Conservation (phyloP, 2,888 invertebrate species). For the Bibio marci region DNA sequence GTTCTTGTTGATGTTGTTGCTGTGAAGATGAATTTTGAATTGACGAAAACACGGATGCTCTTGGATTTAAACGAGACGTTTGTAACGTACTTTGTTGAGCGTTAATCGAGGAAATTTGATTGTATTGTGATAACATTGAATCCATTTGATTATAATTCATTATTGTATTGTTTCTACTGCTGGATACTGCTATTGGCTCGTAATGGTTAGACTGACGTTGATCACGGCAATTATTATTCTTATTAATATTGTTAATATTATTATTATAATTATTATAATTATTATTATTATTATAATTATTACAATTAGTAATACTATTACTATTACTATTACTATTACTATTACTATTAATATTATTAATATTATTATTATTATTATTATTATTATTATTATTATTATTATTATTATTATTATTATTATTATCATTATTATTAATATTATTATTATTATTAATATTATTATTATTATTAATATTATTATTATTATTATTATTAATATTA, state of each 20-base stretch:
- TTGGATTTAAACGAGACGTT: constrained; percentile 57
- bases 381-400: too few species aligned
- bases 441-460: too few species aligned
- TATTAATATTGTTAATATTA: neutral
- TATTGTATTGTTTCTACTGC: neutral
- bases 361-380: constrained; percentile 8
- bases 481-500: too few species aligned
- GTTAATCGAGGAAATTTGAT: too few species aligned
- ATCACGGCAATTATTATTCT: neutral
- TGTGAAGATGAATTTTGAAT: constrained; percentile 1
- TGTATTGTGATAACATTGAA: constrained; percentile 12
- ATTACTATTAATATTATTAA: constrained; percentile 1
- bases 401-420: too few species aligned
- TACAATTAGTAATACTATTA: constrained; percentile 9
- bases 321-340: too few species aligned
- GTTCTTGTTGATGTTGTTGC: neutral
- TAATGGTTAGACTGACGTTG: neutral
- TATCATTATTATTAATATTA: too few species aligned
- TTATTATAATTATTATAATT: constrained; percentile 9
- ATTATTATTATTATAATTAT: neutral
- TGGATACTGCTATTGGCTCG: neutral
- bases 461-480: too few species aligned
- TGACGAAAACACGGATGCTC: constrained; percentile 59
- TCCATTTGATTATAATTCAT: constrained; percentile 5
- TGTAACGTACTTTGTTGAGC: constrained; percentile 26